Evolutionary conservation across 2,797 vertebrate species (phyloP).

Genomic region (Chaetodon trifasciatus): DNA sequence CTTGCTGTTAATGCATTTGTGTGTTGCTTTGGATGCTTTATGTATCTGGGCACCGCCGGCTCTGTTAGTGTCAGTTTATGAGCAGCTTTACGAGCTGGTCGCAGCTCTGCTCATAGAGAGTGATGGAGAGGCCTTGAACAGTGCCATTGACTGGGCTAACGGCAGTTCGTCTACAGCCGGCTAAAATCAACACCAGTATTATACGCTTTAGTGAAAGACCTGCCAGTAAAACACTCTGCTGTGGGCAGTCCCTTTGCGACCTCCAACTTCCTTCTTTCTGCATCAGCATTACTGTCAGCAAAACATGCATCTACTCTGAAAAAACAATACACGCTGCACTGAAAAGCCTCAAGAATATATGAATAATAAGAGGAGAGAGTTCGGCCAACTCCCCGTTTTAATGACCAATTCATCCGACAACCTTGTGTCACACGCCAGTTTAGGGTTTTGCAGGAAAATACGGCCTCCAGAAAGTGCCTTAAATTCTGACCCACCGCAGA

Average conservation of each 20-base stretch:
- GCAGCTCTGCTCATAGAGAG: conserved; percentile 72
- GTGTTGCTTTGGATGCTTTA: conserved; percentile 55
- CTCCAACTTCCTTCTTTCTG: conserved; percentile 46
- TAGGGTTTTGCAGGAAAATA: conserved; percentile 68
- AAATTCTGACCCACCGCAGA: conserved; percentile 76
- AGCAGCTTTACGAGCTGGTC: conserved; percentile 79
- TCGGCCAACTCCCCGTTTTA: conserved; percentile 46
- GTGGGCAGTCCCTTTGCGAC: conserved; percentile 58
- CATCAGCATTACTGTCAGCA: conserved; percentile 52
- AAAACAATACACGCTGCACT: conserved; percentile 40
- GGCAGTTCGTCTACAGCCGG: conserved; percentile 65
- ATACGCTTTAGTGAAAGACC: conserved; percentile 78
- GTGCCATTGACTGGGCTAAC: conserved; percentile 79
- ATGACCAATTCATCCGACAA: conserved; percentile 42
- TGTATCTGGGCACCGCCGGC: conserved; percentile 59
- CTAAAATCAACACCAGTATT: conserved; percentile 85
- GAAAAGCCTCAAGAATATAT: conserved; percentile 13
- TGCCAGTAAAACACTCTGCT: conserved; percentile 75
- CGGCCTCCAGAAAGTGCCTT: conserved; percentile 59
- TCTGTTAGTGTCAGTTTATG: conserved; percentile 76
- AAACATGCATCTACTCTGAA: conserved; percentile 43
- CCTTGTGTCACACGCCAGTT: conserved; percentile 50
- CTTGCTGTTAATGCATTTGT: conserved; percentile 23
- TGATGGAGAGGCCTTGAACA: conserved; percentile 79
- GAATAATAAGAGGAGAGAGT: conserved; percentile 12